A percentile compares a stretch with the other conserved stretches of the same genome.
Evolutionary conservation across 2,888 invertebrate genomes (phyloP).

Genomic region (Dexiosoma caninum): DNA sequence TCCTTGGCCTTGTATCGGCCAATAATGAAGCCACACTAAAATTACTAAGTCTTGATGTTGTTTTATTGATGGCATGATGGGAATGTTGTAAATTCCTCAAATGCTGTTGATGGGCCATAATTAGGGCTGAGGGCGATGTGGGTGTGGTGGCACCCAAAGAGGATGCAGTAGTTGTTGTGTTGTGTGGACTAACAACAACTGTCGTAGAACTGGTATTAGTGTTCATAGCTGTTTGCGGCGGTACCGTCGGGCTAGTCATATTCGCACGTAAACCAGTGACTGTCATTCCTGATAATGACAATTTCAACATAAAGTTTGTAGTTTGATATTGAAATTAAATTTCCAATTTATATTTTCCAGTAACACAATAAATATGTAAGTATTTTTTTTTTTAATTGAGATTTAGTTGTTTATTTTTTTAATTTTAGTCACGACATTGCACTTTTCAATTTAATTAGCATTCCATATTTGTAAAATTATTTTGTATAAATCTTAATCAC

Average conservation of each 20-base stretch:
- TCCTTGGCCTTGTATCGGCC: conserved; percentile 85
- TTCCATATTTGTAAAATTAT: not conserved
- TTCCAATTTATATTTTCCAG: conserved; percentile 2
- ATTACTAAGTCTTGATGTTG: conserved; percentile 83
- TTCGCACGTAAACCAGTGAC: conserved; percentile 82
- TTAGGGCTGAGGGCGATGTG: conserved; percentile 73
- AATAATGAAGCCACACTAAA: conserved; percentile 94
- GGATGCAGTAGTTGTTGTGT: conserved; percentile 48
- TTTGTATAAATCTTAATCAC: conserved; percentile 20
- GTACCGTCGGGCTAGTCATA: conserved; percentile 82
- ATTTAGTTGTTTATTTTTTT: conserved; percentile 8
- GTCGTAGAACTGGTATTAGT: conserved; percentile 66
- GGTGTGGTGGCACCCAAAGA: conserved; percentile 62
- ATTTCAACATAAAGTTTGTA: conserved; percentile 75
- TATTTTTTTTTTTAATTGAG: not conserved
- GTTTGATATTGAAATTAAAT: conserved; percentile 7
- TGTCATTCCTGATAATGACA: conserved; percentile 79
- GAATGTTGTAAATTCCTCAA: conserved; percentile 69
- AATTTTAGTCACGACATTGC: conserved; percentile 65
- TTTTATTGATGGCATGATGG: conserved; percentile 78
- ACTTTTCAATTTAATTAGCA: conserved; percentile 48
- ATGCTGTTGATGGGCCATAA: conserved; percentile 72
- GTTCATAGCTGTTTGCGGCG: conserved; percentile 75
- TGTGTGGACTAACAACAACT: conserved; percentile 61
- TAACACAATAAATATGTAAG: conserved; percentile 1